Percentiles rank a stretch among this genome's conserved stretches.
Evolutionary conservation across 2,113 vertebrate genomes (phyloP).

Genomic region (Corapipo altera): DNA sequence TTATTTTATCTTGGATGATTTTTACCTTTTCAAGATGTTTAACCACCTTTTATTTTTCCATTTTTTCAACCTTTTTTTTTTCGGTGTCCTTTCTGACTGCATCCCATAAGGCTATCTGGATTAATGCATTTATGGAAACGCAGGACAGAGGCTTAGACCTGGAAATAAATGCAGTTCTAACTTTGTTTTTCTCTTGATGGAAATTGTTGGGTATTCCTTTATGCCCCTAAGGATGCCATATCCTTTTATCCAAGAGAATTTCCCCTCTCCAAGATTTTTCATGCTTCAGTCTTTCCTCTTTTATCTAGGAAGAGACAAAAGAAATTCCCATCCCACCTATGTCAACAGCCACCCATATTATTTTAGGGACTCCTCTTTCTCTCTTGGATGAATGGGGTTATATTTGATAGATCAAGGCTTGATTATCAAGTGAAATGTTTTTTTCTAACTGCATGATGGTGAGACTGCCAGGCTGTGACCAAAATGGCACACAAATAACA

Average conservation of each 20-base stretch:
- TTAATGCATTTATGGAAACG: background rate
- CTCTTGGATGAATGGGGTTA: background rate
- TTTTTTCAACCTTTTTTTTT: background rate
- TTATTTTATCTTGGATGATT: background rate
- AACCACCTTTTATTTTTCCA: background rate
- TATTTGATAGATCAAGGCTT: background rate
- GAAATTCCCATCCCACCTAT: background rate
- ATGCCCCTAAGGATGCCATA: background rate
- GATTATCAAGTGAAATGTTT: background rate
- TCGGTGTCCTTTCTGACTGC: background rate
- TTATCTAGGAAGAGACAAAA: background rate
- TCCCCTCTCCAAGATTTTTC: background rate
- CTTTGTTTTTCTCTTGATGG: background rate
- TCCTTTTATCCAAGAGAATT: background rate
- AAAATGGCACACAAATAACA: background rate
- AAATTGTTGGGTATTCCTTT: background rate
- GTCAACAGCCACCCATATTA: background rate
- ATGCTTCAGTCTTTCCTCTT: background rate
- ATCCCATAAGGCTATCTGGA: background rate
- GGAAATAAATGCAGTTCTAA: background rate
- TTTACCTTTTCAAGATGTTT: background rate
- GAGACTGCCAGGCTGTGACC: background rate
- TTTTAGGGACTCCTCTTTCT: background rate
- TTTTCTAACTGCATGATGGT: background rate
- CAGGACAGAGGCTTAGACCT: background rate